phyloP scores from a whole-genome alignment of 2,113 vertebrate genomes.

The Aphelocoma coerulescens region DNA sequence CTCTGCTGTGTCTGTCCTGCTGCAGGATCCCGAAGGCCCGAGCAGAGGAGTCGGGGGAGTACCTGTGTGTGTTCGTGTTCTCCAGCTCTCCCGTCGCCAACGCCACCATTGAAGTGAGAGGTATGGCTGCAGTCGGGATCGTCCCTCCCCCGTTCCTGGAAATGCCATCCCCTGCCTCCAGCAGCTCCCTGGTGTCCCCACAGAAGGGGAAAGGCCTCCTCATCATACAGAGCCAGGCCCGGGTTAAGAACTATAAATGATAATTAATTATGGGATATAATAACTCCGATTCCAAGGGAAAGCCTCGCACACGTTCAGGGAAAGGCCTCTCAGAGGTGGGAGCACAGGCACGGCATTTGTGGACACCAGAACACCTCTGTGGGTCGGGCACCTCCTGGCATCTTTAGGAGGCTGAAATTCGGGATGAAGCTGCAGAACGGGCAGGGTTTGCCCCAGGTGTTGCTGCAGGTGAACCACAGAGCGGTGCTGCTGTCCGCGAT shows the following conservation, averaged over 20 bases:
- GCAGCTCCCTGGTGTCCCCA: neutral
- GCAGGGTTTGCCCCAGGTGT: rapidly evolving
- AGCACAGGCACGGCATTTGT: rapidly evolving
- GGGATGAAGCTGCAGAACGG: neutral
- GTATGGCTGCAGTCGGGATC: constrained; percentile 64
- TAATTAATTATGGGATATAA: rapidly evolving
- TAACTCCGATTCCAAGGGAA: neutral
- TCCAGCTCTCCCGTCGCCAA: constrained; percentile 86
- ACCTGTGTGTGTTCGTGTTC: constrained; percentile 94
- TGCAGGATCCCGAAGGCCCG: constrained; percentile 88
- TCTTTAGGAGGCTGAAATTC: rapidly evolving
- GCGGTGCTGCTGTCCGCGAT: neutral
- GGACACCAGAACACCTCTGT: neutral
- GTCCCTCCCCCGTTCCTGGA: neutral
- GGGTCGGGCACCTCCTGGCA: neutral
- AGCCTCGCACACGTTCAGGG: neutral
- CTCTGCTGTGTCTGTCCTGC: neutral
- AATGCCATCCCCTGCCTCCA: neutral
- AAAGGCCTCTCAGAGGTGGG: rapidly evolving
- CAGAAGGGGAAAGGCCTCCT: rapidly evolving
- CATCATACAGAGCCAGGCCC: neutral
- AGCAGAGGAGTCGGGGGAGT: constrained; percentile 92
- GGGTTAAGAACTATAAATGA: rapidly evolving
- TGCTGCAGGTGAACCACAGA: neutral
- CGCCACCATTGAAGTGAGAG: constrained; percentile 97